Evolutionary conservation across 2,888 invertebrate genomes (phyloP).

Genomic region (Nasonia oneida): DNA sequence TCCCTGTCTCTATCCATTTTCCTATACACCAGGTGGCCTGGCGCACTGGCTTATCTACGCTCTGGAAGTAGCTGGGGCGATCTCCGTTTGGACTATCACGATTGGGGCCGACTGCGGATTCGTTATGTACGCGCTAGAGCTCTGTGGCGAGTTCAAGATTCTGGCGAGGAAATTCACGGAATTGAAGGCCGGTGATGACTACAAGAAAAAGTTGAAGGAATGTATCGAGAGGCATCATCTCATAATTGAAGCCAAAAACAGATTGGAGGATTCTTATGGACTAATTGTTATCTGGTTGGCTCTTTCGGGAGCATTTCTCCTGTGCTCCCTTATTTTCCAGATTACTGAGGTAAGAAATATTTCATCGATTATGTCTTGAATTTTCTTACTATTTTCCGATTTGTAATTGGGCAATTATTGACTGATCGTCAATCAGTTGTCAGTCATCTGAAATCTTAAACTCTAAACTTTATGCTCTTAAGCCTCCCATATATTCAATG

Average conservation of each 20-base stretch:
- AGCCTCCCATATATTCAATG: too few species aligned
- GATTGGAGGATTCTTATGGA: neutral
- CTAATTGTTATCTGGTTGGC: neutral
- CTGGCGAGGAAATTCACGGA: conserved; percentile 61
- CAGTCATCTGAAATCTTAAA: too few species aligned
- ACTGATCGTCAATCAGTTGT: too few species aligned
- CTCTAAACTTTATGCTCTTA: too few species aligned
- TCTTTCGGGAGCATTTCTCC: neutral
- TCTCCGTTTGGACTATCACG: conserved; percentile 39
- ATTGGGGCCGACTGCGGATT: conserved; percentile 65
- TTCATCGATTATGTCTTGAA: too few species aligned
- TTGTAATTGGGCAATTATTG: too few species aligned
- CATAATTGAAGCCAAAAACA: neutral
- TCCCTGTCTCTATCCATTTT: conserved; percentile 5
- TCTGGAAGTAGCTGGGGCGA: neutral
- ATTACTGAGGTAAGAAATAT: neutral
- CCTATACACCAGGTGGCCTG: neutral
- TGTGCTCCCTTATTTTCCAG: neutral
- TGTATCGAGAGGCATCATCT: conserved; percentile 7
- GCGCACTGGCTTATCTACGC: conserved; percentile 24
- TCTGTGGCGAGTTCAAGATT: conserved; percentile 64
- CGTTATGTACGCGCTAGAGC: conserved; percentile 67
- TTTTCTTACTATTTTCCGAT: too few species aligned
- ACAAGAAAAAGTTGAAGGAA: neutral
- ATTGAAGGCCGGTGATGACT: conserved; percentile 27